phyloP scores from a whole-genome alignment of 2,888 invertebrate species.

The Masnerella sp. region DNA sequence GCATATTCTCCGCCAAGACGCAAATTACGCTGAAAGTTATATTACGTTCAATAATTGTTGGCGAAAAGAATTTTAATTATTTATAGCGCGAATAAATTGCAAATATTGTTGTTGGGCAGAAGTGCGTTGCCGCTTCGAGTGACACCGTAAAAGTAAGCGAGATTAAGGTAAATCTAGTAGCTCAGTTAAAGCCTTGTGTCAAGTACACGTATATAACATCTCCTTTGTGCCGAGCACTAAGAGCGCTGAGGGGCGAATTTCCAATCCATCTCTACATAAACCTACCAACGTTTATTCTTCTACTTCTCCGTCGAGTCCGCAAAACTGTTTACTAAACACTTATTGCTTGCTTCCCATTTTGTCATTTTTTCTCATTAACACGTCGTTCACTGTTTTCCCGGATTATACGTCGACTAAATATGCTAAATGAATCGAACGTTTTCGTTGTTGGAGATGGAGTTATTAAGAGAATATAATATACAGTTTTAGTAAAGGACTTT shows the following conservation, averaged over 20 bases:
- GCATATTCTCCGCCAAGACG: not conserved
- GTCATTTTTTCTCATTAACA: conserved; percentile 24
- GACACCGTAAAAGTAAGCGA: conserved; percentile 42
- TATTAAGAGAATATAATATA: too few relatives aligned
- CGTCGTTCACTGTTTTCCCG: not conserved
- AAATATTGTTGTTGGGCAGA: conserved; percentile 8
- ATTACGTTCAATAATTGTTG: not conserved
- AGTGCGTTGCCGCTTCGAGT: conserved; percentile 1
- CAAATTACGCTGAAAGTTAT: too few relatives aligned
- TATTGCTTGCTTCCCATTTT: conserved; percentile 12
- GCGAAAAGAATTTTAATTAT: not conserved
- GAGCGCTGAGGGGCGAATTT: conserved; percentile 46
- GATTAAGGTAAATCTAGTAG: conserved; percentile 53
- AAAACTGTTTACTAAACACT: conserved; percentile 46
- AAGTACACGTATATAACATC: conserved; percentile 50
- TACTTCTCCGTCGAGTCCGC: conserved; percentile 26
- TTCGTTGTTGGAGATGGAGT: too few relatives aligned
- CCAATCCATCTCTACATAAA: conserved; percentile 47
- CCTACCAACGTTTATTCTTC: conserved; percentile 45
- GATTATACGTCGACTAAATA: not conserved
- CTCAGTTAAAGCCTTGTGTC: conserved; percentile 47
- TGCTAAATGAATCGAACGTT: too few relatives aligned
- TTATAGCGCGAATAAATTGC: conserved; percentile 6
- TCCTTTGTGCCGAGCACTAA: conserved; percentile 45
- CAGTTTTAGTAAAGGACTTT: too few relatives aligned